phyloP scores from a whole-genome alignment of 1,140 invertebrate genomes.

The Asobara japonica region DNA sequence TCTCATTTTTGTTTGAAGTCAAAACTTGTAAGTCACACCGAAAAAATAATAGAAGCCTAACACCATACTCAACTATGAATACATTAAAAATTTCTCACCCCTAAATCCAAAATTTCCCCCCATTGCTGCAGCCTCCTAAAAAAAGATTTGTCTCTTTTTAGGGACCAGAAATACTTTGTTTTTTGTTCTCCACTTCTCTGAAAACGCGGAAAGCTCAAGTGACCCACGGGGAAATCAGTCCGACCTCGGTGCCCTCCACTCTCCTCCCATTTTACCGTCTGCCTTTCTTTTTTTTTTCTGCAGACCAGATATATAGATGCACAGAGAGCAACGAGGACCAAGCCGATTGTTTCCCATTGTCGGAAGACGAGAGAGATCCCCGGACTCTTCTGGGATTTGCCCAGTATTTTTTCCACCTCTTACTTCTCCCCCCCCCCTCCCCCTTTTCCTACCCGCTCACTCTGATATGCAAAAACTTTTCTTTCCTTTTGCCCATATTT shows the following conservation, averaged over 20 bases:
- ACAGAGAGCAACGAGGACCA: slow-evolving; percentile 6
- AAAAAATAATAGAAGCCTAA: too few species aligned
- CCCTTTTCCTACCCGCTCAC: not conserved
- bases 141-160: not conserved
- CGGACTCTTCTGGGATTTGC: slow-evolving; percentile 23
- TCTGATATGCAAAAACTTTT: not conserved
- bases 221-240: slow-evolving; percentile 36
- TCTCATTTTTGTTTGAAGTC: too few species aligned
- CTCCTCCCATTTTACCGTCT: slow-evolving; percentile 17
- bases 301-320: slow-evolving; percentile 17
- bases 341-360: slow-evolving; percentile 27
- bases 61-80: too few species aligned
- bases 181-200: not conserved
- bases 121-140: not conserved
- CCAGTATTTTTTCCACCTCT: not conserved
- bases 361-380: slow-evolving; percentile 8
- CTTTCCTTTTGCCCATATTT: not conserved
- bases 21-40: too few species aligned
- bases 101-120: not conserved
- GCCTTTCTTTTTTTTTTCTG: slow-evolving; percentile 14
- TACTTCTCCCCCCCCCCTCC: not conserved
- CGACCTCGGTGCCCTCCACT: slow-evolving; percentile 18
- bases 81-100: not conserved
- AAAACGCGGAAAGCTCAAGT: slow-evolving; percentile 24
- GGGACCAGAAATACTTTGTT: slow-evolving; percentile 8